phyloP scores from a whole-genome alignment of 64 coral and sea anemone species.

The Orbicella faveolata region DNA sequence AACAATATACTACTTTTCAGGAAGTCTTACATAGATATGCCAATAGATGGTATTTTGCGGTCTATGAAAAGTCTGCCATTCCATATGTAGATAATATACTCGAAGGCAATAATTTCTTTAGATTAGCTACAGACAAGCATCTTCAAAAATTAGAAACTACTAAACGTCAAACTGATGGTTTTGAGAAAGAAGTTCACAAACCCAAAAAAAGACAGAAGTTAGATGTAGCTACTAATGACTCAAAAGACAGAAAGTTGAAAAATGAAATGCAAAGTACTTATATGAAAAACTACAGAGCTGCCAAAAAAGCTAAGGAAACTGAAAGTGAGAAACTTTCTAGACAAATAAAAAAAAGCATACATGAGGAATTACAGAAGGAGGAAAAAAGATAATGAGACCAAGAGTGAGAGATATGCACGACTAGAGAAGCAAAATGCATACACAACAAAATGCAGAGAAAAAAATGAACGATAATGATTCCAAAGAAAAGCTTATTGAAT shows the following conservation, averaged over 20 bases:
- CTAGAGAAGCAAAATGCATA: conserved; percentile 1
- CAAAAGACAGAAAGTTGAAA: no score
- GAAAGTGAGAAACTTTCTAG: neutral
- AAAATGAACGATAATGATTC: neutral
- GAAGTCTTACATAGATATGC: conserved; percentile 17
- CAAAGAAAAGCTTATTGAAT: no score
- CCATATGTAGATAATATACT: no score
- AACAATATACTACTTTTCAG: conserved; percentile 51
- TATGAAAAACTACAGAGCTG: no score
- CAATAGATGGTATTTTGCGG: conserved; percentile 67
- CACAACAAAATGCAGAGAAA: neutral
- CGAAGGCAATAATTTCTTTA: no score
- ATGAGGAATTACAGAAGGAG: neutral
- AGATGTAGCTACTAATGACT: no score
- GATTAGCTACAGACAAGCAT: no score
- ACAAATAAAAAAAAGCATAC: neutral
- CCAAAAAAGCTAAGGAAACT: neutral
- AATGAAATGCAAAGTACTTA: neutral
- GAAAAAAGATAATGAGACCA: neutral
- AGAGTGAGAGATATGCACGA: neutral
- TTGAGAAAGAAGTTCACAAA: no score
- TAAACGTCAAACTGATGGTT: no score
- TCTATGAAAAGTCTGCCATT: conserved; percentile 45
- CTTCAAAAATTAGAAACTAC: no score
- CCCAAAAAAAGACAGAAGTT: no score